Evolutionary conservation across 2,888 invertebrate genomes (phyloP).

Genomic region (Tetragonula carbonaria): DNA sequence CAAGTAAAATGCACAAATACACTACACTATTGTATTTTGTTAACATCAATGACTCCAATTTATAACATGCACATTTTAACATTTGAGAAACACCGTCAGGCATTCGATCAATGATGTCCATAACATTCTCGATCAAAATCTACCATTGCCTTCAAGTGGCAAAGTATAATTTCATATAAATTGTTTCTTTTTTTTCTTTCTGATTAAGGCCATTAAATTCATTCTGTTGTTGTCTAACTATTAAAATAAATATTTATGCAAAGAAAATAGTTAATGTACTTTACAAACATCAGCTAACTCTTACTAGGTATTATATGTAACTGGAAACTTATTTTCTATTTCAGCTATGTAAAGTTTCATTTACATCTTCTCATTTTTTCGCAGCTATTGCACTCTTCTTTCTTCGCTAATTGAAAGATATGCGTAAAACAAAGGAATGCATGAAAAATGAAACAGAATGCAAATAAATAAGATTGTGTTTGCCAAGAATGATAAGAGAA

Average conservation of each 20-base stretch:
- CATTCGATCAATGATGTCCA: conserved; percentile 51
- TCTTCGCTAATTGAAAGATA: conserved; percentile 54
- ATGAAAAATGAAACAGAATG: conserved; percentile 50
- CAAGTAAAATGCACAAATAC: conserved; percentile 69
- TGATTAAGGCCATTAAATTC: conserved; percentile 67
- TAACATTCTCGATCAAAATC: conserved; percentile 51
- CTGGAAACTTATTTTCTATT: conserved; percentile 55
- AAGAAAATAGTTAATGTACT: conserved; percentile 58
- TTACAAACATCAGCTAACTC: conserved; percentile 61
- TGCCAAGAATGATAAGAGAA: conserved; percentile 32
- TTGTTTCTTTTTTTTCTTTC: conserved; percentile 38
- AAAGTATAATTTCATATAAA: conserved; percentile 64
- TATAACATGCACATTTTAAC: conserved; percentile 64
- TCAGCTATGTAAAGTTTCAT: conserved; percentile 47
- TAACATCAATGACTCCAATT: conserved; percentile 67
- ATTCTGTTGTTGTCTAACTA: conserved; percentile 57
- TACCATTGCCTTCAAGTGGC: conserved; percentile 52
- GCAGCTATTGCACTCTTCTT: conserved; percentile 46
- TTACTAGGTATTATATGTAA: conserved; percentile 47
- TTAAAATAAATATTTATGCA: conserved; percentile 70
- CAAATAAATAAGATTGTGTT: conserved; percentile 43
- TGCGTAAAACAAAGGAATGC: conserved; percentile 49
- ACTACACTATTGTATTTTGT: conserved; percentile 62
- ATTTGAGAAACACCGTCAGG: conserved; percentile 19
- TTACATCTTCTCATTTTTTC: conserved; percentile 38